Percentiles rank a stretch among this genome's conserved stretches.
phyloP scores from a whole-genome alignment of 2,797 vertebrate genomes.

The Sciurus carolinensis region DNA sequence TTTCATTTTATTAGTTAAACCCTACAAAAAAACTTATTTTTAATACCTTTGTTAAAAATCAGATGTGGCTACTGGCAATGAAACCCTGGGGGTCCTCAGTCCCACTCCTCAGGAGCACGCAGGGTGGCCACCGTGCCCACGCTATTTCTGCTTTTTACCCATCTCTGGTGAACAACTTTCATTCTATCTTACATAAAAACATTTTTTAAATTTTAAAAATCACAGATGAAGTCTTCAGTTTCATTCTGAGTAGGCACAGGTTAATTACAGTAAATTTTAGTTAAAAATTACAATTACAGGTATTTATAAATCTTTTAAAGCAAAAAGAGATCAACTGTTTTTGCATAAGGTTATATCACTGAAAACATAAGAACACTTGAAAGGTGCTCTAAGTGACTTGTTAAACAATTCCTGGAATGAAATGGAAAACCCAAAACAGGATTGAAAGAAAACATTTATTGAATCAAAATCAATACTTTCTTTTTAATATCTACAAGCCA shows the following conservation, averaged over 20 bases:
- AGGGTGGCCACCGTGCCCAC: too few relatives aligned
- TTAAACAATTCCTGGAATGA: conserved; percentile 25
- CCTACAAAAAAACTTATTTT: neutral
- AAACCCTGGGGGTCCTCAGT: too few relatives aligned
- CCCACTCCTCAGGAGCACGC: too few relatives aligned
- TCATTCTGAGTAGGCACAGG: neutral
- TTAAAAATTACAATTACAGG: neutral
- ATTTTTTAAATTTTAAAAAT: too few relatives aligned
- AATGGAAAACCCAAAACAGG: conserved; percentile 80
- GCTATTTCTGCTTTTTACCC: neutral
- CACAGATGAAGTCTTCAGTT: too few relatives aligned
- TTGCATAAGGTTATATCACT: neutral
- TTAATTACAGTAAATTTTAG: neutral
- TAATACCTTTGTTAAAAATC: neutral
- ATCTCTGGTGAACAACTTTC: neutral
- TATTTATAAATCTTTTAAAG: neutral
- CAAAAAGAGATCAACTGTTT: neutral
- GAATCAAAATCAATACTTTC: conserved; percentile 92
- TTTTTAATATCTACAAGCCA: conserved; percentile 93
- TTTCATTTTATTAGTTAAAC: neutral
- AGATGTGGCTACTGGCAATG: neutral
- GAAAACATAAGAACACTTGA: neutral
- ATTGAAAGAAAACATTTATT: conserved; percentile 92
- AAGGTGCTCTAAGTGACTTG: neutral
- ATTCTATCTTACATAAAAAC: neutral